Evolutionary conservation across 2,797 vertebrate genomes (phyloP), one percentile per base, ranked within the genome.

Genomic region (Bradypodion ventrale): DNA sequence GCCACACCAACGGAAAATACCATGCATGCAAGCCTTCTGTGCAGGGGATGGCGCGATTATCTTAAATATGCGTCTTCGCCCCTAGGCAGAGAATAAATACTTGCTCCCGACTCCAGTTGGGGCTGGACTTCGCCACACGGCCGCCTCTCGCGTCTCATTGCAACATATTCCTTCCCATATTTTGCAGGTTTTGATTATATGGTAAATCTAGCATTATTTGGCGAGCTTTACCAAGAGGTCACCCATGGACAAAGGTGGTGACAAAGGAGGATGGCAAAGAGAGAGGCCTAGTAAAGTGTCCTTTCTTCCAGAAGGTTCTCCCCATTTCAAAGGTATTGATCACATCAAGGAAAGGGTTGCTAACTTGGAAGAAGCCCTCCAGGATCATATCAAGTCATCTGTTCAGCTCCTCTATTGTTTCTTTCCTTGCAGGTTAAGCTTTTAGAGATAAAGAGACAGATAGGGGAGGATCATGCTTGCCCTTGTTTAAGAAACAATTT

Each of bases 401-500:
- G 16, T 83, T 74, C 82, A 86, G 60, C 77, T 60, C 87, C 83
- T 85, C 83, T 82, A 25, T 78, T 78, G 73, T 46, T 89, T 59
- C 79, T 87, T 88, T 85, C 75, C 83, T 83, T 85, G 77, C 10
- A 29, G 32, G 19, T 52, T 83, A 78, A 35, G 46, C 83, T 52
- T 63, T 76, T 52, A 69, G 37, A 80, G 82, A 83, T 70, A 76
- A 83, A 75, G 73, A 75, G 15, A 35, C 32, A 80, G 52, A 60
- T 83, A 70, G 72, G 69, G n/a, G 74, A 65, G 59, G 44, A 82
- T 89, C 88, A 77, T 86, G 84, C 85, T 94, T 92, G 85, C 69
- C 90, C 76, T n/a, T 89, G 77, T 68, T 80, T 91, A 87, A 88
- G 84, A 87, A 84, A 90, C 86, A 91, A 87, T 73, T 49, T 82